Base-by-base conservation (phyloP, 2,888 invertebrate species). In the Prostheceraeus crozeri region DNA sequence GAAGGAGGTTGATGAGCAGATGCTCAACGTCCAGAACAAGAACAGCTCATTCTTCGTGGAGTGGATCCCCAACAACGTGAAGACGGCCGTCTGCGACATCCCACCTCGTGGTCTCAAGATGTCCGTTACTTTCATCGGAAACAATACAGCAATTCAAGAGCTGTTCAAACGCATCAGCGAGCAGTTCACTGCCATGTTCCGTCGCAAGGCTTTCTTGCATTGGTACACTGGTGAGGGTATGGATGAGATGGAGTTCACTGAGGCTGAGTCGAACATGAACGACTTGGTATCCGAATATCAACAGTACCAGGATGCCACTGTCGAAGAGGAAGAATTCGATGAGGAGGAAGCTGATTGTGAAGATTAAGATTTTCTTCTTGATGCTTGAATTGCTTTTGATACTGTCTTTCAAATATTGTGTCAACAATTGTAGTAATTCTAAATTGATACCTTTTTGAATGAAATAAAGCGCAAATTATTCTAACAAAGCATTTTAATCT, bases 1-100 rank as follows among this genome's bases (percentile, higher is more conserved):
- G 59, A 59, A 59, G 35, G 56, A 59, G 23, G 57, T 59, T 16
- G 40, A 85, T 67, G 84, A 85, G 62, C 84, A 85, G 75, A 90
- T 91, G 89, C 82, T 89, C 65, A 87, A 86, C 78, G 86, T 89
- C 70, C 89, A 89, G 74, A 89, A 87, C 80, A 90, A 89, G 79
- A 89, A 89, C 81, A 83, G 85, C 70, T 81, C 82, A 66, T 85
- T 84, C 78, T 84, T 84, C 72, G 84, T 85, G 1, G 84, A 84
- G 76, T 84, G 89, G 89, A 89, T 89, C 87, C 77, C 89, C 52
- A 87, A 87, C 80, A 88, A 89, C 76, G 86, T 87, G 48, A 89
- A 89, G 81, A 70, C 69, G n/a, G 87, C 87, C 69, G 87, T 87
- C 64, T 89, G 88, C 77, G 88, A 89, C 77, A 89, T 89, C 71